Conservation (phyloP, 2,797 vertebrate genomes). For the Megaceryle alcyon region DNA sequence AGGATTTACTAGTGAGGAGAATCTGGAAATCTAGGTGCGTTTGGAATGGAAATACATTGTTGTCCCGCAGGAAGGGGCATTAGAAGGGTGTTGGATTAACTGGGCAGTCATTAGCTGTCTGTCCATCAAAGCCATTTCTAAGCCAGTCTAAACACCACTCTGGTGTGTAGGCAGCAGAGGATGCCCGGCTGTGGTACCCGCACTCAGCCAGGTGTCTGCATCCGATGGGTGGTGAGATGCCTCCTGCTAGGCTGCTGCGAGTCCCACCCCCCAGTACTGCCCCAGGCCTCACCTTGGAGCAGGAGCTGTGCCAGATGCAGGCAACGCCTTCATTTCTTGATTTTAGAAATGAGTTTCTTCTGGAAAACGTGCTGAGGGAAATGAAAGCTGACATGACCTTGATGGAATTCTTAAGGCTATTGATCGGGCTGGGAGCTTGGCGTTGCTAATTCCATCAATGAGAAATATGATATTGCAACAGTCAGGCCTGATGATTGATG, state of each 20-base stretch:
- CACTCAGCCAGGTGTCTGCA: neutral
- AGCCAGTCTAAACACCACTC: neutral
- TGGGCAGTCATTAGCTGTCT: neutral
- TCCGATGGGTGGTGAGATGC: fast-evolving
- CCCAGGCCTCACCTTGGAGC: neutral
- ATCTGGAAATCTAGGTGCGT: neutral
- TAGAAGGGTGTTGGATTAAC: neutral
- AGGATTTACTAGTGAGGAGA: neutral
- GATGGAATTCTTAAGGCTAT: slow-evolving; percentile 16
- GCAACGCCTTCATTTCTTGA: neutral
- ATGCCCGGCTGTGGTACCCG: fast-evolving
- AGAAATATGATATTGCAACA: neutral
- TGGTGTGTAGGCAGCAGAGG: fast-evolving
- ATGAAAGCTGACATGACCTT: neutral
- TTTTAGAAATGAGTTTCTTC: neutral
- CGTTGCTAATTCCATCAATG: neutral
- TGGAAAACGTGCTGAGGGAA: neutral
- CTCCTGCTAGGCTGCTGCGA: neutral
- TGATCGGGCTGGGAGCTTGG: neutral
- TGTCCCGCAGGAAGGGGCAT: neutral
- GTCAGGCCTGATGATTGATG: neutral
- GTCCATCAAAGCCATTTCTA: neutral
- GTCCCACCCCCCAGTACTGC: fast-evolving
- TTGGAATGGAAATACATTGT: too few relatives aligned
- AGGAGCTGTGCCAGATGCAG: fast-evolving